Conservation (phyloP, 2,888 invertebrate species). For the Idaea biselata region DNA sequence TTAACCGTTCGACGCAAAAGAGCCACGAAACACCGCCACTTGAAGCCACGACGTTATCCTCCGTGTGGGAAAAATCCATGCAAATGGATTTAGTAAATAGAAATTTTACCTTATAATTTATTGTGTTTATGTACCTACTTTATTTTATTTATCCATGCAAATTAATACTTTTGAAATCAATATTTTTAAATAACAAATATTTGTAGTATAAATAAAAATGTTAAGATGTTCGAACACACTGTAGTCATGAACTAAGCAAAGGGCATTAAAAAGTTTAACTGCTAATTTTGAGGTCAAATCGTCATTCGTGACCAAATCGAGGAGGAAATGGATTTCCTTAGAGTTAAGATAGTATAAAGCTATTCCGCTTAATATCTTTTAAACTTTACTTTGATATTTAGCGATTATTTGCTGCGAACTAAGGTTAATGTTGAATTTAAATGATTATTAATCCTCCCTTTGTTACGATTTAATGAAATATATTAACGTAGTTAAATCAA, state of each 20-base stretch:
- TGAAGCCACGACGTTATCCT: too few species aligned
- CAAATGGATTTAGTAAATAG: too few species aligned
- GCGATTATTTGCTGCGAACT: constrained; percentile 7
- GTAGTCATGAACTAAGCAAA: constrained; percentile 33
- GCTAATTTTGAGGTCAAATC: constrained; percentile 66
- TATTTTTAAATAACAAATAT: too few species aligned
- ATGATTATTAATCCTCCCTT: background rate
- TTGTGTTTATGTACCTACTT: too few species aligned
- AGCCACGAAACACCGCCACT: too few species aligned
- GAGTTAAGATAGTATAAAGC: constrained; percentile 7
- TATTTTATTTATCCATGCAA: too few species aligned
- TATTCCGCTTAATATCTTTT: constrained; percentile 18
- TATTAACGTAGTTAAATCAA: background rate
- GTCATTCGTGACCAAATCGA: constrained; percentile 63
- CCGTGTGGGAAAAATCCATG: too few species aligned
- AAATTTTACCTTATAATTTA: too few species aligned
- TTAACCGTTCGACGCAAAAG: too few species aligned
- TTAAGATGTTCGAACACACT: constrained; percentile 15
- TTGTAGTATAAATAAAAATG: too few species aligned
- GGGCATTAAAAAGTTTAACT: constrained; percentile 71
- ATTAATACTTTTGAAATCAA: too few species aligned
- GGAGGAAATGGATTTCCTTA: constrained; percentile 63
- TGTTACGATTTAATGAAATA: background rate
- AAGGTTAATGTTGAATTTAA: background rate
- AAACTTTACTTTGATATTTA: constrained; percentile 32